These are phyloP conservation scores for Choloepus hoffmanni DNA, from an alignment of 2,113 vertebrate genomes.

Conservation along the genomic window DNA sequence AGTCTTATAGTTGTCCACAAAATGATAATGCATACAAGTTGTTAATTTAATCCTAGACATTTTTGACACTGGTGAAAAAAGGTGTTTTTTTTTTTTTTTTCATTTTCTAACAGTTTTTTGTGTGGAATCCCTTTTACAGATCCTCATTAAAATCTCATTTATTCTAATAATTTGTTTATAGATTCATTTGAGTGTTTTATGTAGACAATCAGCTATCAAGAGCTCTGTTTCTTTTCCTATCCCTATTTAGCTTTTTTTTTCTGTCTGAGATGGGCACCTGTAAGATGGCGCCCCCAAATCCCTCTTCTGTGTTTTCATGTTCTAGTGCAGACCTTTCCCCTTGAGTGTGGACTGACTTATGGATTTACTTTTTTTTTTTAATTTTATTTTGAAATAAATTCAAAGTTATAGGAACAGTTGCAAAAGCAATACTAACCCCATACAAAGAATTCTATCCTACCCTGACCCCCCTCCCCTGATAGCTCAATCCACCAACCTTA, in stretches of 20 bases:
- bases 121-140: not conserved
- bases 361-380: not conserved
- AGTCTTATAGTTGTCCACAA: not conserved
- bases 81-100: not conserved
- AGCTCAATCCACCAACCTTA: too few relatives aligned
- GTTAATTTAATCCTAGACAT: not conserved
- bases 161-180: not conserved
- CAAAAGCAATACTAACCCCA: too few relatives aligned
- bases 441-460: too few relatives aligned
- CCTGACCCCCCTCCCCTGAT: too few relatives aligned
- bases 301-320: not conserved
- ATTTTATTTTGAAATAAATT: too few relatives aligned
- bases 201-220: not conserved
- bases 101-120: not conserved
- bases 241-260: not conserved
- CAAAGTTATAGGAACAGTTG: too few relatives aligned
- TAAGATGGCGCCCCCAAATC: not conserved
- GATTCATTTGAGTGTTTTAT: not conserved
- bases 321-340: not conserved
- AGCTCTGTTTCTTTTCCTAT: not conserved
- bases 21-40: not conserved
- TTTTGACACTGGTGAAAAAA: not conserved
- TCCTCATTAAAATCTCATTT: not conserved
- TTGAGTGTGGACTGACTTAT: not conserved
- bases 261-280: not conserved